These are phyloP conservation scores for Plagodis pulveraria DNA, from an alignment of 2,888 invertebrate species.

Conservation along the genomic window DNA sequence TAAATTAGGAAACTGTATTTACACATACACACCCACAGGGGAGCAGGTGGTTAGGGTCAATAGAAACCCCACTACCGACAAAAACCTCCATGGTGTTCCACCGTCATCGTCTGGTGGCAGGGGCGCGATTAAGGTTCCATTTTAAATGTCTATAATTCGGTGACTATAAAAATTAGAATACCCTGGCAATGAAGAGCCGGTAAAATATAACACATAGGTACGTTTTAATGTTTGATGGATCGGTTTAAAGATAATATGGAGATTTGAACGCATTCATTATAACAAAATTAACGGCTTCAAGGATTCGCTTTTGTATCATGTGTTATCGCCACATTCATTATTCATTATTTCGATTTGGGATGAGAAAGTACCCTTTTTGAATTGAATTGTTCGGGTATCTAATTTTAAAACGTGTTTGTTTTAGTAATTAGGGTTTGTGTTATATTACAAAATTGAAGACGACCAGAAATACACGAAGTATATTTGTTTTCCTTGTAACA, in stretches of 20 bases:
- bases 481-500: too few relatives aligned
- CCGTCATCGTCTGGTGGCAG: too few relatives aligned
- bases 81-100: too few relatives aligned
- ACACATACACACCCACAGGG: too few relatives aligned
- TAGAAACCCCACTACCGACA: too few relatives aligned
- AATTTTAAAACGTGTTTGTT: conserved; percentile 7
- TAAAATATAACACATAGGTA: conserved; percentile 45
- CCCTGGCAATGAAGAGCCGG: conserved; percentile 19
- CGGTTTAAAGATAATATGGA: conserved; percentile 56
- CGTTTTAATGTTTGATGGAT: conserved; percentile 66
- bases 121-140: too few relatives aligned
- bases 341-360: conserved; percentile 30
- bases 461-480: too few relatives aligned
- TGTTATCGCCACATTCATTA: conserved; percentile 34
- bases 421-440: conserved; percentile 4
- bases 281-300: conserved; percentile 38
- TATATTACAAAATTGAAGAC: too few relatives aligned
- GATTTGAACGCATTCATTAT: conserved; percentile 50
- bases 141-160: too few relatives aligned
- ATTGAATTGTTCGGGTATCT: conserved; percentile 3
- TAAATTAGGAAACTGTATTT: too few relatives aligned
- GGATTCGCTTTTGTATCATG: conserved; percentile 32
- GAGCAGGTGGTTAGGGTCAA: too few relatives aligned
- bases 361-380: conserved; percentile 16
- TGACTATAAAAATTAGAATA: not conserved